phyloP scores from a whole-genome alignment of 2,797 vertebrate species.

The Ibycter americanus region DNA sequence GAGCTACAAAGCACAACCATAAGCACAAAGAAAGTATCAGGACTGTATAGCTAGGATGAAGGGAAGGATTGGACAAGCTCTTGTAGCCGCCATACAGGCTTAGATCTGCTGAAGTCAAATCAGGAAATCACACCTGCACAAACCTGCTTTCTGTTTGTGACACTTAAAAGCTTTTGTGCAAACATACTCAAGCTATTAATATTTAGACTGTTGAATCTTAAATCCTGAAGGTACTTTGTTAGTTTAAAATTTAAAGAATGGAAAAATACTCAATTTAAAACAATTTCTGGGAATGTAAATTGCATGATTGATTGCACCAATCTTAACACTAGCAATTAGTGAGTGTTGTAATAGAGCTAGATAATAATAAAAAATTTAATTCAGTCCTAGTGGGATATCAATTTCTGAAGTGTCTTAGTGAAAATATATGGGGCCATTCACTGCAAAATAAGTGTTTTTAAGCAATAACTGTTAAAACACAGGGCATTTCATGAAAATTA shows the following conservation, averaged over 20 bases:
- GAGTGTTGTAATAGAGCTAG: slow-evolving; percentile 15
- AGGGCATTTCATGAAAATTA: slow-evolving; percentile 39
- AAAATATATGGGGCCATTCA: slow-evolving; percentile 54
- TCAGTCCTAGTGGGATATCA: slow-evolving; percentile 36
- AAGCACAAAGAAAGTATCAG: background rate
- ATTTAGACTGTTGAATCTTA: background rate
- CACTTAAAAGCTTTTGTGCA: background rate
- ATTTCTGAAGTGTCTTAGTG: slow-evolving; percentile 34
- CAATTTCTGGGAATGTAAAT: slow-evolving; percentile 23
- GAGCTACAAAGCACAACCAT: background rate
- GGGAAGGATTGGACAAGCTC: background rate
- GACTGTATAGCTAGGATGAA: background rate
- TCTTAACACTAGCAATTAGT: slow-evolving; percentile 46
- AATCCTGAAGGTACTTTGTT: background rate
- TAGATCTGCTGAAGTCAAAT: background rate
- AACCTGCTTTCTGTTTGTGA: background rate
- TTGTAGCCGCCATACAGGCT: background rate
- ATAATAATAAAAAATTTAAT: slow-evolving; percentile 56
- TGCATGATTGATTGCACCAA: slow-evolving; percentile 22
- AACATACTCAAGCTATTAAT: background rate
- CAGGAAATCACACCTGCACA: background rate
- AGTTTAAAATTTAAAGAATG: background rate
- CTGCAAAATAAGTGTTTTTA: slow-evolving; percentile 52
- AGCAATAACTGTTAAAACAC: slow-evolving; percentile 45
- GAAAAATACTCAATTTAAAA: background rate